phyloP scores from a whole-genome alignment of 35 echinoderm and acorn worm genomes.

The Stichopus chloronotus region DNA sequence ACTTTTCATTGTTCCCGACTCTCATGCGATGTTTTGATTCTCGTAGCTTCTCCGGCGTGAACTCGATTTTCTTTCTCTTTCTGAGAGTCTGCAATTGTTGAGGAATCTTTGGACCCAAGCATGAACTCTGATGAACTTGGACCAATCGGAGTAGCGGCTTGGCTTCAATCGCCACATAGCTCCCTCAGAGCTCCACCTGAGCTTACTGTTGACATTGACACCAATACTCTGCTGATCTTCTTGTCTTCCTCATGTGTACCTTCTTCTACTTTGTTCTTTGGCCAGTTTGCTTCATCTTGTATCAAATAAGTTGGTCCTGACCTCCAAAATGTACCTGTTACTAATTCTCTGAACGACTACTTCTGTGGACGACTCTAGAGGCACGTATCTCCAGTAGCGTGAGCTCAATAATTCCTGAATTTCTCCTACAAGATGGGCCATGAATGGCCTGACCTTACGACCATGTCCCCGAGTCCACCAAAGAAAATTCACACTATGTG shows the following conservation, averaged over 20 bases:
- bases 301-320: constrained; percentile 22
- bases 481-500: constrained; percentile 42
- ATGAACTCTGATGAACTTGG: not conserved
- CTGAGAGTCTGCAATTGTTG: not conserved
- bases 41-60: not conserved
- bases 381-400: too few relatives aligned
- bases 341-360: too few relatives aligned
- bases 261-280: constrained; percentile 17
- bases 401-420: not conserved
- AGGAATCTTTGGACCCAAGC: constrained; percentile 31
- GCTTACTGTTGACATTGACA: not conserved
- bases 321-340: too few relatives aligned
- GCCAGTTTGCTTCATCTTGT: constrained; percentile 20
- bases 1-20: not conserved
- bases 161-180: constrained; percentile 1
- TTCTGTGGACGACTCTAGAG: too few relatives aligned
- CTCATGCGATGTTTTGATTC: too few relatives aligned
- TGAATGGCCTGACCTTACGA: constrained; percentile 29
- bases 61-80: not conserved
- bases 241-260: not conserved
- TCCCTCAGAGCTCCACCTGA: not conserved
- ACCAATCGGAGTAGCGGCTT: constrained; percentile 29
- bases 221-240: not conserved
- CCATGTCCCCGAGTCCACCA: constrained; percentile 28
- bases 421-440: constrained; percentile 27